Conservation (phyloP, 2,888 invertebrate species). For the Disparrhopalites patrizii region DNA sequence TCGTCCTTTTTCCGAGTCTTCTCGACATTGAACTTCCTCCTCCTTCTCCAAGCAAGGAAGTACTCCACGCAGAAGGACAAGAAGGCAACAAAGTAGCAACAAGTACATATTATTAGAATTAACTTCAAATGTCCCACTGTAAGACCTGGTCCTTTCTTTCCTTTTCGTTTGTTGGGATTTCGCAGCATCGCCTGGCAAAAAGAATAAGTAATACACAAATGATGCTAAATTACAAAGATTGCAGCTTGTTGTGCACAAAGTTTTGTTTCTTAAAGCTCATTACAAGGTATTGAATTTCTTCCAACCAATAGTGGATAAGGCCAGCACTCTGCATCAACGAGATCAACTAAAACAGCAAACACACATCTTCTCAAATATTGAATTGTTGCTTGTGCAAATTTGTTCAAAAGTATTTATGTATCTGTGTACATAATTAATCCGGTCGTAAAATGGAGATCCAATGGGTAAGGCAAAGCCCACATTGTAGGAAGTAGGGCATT, state of each 20-base stretch:
- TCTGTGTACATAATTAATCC: constrained; percentile 40
- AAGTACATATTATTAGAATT: constrained; percentile 36
- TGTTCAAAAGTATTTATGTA: too few species aligned
- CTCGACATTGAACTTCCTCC: neutral
- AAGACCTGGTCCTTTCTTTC: constrained; percentile 28
- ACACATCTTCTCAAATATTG: neutral
- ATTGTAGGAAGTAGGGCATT: constrained; percentile 46
- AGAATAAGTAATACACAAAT: neutral
- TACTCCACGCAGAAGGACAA: constrained; percentile 23
- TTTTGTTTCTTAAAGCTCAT: neutral
- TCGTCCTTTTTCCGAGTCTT: neutral
- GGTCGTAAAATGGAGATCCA: constrained; percentile 46
- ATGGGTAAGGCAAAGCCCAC: constrained; percentile 46
- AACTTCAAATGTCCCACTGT: constrained; percentile 43
- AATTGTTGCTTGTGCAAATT: neutral
- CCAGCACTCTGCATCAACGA: constrained; percentile 65
- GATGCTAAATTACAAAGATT: neutral
- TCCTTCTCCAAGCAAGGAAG: constrained; percentile 8
- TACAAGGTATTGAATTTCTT: constrained; percentile 62
- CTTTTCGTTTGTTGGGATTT: constrained; percentile 35
- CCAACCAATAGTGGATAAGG: constrained; percentile 94
- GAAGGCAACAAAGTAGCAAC: constrained; percentile 34
- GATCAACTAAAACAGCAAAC: constrained; percentile 57
- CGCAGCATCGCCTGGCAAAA: constrained; percentile 32
- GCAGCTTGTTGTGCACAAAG: neutral